Conservation (phyloP, 2,113 vertebrate genomes). For the Onychostoma macrolepis region DNA sequence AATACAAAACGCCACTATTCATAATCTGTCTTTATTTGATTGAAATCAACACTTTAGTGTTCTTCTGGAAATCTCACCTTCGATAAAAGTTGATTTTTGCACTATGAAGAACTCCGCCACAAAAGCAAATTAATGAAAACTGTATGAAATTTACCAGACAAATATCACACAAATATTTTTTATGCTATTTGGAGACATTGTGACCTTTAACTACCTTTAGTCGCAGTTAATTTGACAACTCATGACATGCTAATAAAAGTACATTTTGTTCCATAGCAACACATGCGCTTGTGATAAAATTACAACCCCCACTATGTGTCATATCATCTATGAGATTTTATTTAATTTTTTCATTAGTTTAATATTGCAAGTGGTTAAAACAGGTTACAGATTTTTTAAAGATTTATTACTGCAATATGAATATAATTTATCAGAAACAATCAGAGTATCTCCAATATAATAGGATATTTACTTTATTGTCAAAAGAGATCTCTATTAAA, state of each 20-base stretch:
- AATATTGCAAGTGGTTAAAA: neutral
- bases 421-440: neutral
- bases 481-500: neutral
- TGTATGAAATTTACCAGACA: neutral
- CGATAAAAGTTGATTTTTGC: too few relatives aligned
- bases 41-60: neutral
- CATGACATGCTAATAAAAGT: neutral
- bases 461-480: neutral
- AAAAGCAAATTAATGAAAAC: neutral
- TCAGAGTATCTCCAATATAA: neutral
- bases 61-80: neutral
- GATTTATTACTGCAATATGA: neutral
- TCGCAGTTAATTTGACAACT: neutral
- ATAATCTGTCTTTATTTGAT: neutral
- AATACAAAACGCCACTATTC: neutral
- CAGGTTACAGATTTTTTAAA: neutral
- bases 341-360: neutral
- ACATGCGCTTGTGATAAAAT: neutral
- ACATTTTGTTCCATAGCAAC: constrained; percentile 4
- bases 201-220: neutral
- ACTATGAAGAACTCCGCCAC: neutral
- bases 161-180: neutral
- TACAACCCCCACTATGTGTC: neutral
- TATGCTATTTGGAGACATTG: neutral
- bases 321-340: neutral